Conservation (phyloP, 2,797 vertebrate species). For the Rhinogobio ventralis region DNA sequence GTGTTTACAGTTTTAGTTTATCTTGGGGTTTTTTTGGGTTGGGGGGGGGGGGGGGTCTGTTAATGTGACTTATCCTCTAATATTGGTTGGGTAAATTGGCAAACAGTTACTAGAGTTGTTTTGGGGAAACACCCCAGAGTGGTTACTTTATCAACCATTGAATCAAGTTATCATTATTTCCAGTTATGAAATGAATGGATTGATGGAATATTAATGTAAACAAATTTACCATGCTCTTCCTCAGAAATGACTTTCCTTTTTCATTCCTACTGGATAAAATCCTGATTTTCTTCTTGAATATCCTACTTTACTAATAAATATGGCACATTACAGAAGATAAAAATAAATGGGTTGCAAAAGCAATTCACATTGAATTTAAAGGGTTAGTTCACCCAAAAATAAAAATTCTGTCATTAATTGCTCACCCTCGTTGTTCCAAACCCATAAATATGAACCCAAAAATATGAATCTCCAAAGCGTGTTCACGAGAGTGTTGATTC, state of each 20-base stretch:
- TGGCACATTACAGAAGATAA: neutral
- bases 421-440: too few relatives aligned
- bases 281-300: neutral
- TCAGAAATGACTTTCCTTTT: conserved; percentile 4
- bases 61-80: conserved; percentile 55
- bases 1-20: conserved; percentile 54
- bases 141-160: neutral
- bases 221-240: neutral
- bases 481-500: too few relatives aligned
- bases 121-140: neutral
- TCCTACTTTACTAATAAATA: neutral
- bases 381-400: too few relatives aligned
- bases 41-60: too few relatives aligned
- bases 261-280: neutral
- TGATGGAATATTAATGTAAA: conserved; percentile 8
- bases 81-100: conserved; percentile 61
- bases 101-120: conserved; percentile 42
- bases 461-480: too few relatives aligned
- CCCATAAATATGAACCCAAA: too few relatives aligned
- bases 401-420: too few relatives aligned
- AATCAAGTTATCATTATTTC: conserved; percentile 8
- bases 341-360: neutral
- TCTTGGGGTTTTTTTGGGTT: conserved; percentile 57
- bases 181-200: neutral
- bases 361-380: conserved; percentile 3